Percentiles rank a stretch among this genome's conserved stretches.
phyloP scores from a whole-genome alignment of 1,140 invertebrate species.

The Lucilia sericata region DNA sequence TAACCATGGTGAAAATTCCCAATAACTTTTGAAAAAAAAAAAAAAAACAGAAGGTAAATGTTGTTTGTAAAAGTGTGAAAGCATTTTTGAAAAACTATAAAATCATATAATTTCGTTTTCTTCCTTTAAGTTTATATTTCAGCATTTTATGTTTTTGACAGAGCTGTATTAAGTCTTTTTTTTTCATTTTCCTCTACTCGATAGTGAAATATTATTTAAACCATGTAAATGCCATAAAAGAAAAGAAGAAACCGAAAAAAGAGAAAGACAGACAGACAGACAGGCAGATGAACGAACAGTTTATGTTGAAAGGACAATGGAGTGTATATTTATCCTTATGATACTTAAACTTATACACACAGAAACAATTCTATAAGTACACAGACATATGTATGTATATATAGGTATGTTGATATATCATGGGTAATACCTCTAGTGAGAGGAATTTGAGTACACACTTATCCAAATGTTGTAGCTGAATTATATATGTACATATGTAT shows the following conservation, averaged over 20 bases:
- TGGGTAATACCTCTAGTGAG: not conserved
- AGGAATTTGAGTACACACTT: not conserved
- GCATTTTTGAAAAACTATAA: not conserved
- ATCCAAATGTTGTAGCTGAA: not conserved
- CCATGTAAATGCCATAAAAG: not conserved
- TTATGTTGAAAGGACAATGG: not conserved
- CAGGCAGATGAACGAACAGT: not conserved
- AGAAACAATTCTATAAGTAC: not conserved
- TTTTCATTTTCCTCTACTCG: not conserved
- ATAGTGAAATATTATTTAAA: not conserved
- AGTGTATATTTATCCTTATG: not conserved
- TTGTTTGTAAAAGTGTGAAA: not conserved
- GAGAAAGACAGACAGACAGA: not conserved
- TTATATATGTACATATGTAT: too few relatives aligned
- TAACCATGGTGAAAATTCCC: not conserved
- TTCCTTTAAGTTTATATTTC: not conserved
- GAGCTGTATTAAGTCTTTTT: too few relatives aligned
- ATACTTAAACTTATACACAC: not conserved
- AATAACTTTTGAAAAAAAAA: too few relatives aligned
- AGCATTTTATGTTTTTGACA: not conserved
- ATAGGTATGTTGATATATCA: not conserved
- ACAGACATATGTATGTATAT: not conserved
- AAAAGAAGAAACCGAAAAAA: not conserved
- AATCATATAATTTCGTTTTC: not conserved
- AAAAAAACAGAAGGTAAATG: not conserved